Evolutionary conservation across 2,113 vertebrate genomes (phyloP), one percentile per base, ranked within the genome.

Genomic region (Hucho hucho): DNA sequence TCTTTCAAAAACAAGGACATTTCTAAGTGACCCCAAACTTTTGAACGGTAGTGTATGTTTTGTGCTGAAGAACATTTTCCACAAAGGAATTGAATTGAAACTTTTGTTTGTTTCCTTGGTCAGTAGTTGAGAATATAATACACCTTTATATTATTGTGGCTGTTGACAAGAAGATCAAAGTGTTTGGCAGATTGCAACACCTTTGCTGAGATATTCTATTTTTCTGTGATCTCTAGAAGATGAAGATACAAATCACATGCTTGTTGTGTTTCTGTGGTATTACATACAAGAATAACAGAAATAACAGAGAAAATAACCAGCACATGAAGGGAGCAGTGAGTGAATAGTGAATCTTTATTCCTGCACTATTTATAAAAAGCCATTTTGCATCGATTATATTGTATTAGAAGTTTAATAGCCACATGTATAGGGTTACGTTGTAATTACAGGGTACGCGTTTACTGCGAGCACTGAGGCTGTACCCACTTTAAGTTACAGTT

Each of bases 141-240:
- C 37, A 6, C 7, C 14, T 67, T 37, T 29, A 37, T 43, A 67
- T 37, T 67, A 11, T 43, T 13, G 7, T 69, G 67, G 22, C 43
- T 69, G n/a, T 64, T 73, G 71, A 47, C 72, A 16, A 65, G 37
- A 14, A 47, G 29, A 73, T 73, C 22, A 73, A 73, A 73, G 71
- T 47, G 71, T 43, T 25, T 64, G 22, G 9, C 14, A 43, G 58
- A 73, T 65, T 25, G 72, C 37, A 47, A 28, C 61, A 49, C 61
- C 72, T 74, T 25, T 28, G 46, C 43, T 65, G 13, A 65, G 22
- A 49, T 65, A 37, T 65, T 37, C 32, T 4, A n/a, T 73, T 37
- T 67, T 67, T 43, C 37, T 43, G 37, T 43, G 37, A 43, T 43
- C 37, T 11, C 37, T 63, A 28, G 32, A 25, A 71, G 56, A 72